Base-by-base conservation (phyloP, 2,113 vertebrate genomes). In the Pteruthius melanotis region DNA sequence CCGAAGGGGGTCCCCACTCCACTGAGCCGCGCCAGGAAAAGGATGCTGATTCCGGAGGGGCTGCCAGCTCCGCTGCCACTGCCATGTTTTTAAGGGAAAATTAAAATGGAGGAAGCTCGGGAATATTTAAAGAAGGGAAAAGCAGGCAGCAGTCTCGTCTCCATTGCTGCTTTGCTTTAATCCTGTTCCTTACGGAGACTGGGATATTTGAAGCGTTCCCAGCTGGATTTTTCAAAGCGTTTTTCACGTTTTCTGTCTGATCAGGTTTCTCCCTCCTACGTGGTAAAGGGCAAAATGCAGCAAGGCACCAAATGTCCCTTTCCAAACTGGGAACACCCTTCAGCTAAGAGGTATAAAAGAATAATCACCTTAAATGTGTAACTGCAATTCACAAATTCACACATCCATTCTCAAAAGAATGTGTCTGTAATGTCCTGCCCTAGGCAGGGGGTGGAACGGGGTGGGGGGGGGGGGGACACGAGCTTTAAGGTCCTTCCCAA, bases 31-130 rank as follows among this genome's bases (percentile, higher is more conserved):
- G 87, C 91, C 89, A 33, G 52, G 88, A 76, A 57, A 92, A 66
- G 8, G 89, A 82, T 76, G 93, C 97, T 93, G 97, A n/a, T 80
- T 97, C 20, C 75, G 15, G 60, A 74, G 97, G 97, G 91, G 72
- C 17, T 80, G 95, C 59, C 95, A 79, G 96, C 37, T 39, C 61
- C 10, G 86, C 93, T 24, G 54, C 49, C 94, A 97, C 97, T 97
- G 97, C 97, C 97, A 98, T 98, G 95, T 97, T 98, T 98, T 92
- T 4, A 93, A 82, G 75, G 96, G 93, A 22, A 95, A 96, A 97
- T 89, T 97, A 98, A 99, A 98, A 98, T 98, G 97, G 98, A 97
- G 98, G 98, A 96, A 98, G 97, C 94, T 96, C 89, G 81, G 97
- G 97, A 97, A 98, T 98, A 97, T 96, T 97, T 96, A 95, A 98